Percentiles rank a stretch among this genome's conserved stretches.
Evolutionary conservation across 2,113 vertebrate species (phyloP).

Genomic region (Nicator chloris): DNA sequence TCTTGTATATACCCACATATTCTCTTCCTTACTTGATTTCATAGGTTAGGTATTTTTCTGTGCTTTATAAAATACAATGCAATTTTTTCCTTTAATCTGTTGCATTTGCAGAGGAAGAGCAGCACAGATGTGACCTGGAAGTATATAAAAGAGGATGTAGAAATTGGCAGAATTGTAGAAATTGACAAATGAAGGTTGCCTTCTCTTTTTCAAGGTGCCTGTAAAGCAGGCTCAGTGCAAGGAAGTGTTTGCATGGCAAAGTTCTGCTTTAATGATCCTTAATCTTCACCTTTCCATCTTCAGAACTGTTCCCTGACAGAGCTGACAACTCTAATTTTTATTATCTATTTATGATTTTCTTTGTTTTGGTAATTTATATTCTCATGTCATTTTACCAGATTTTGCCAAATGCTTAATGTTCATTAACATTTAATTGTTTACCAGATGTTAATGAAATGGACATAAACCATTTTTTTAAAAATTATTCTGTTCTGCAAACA

Average conservation of each 20-base stretch:
- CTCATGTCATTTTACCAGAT: neutral
- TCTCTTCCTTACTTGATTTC: constrained; percentile 25
- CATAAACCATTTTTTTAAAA: neutral
- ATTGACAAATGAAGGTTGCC: neutral
- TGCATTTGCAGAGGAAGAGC: neutral
- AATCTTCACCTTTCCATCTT: neutral
- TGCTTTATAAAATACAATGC: neutral
- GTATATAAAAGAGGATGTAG: neutral
- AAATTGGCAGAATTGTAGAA: neutral
- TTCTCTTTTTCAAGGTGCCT: neutral
- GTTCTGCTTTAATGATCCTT: neutral
- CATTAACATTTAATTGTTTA: neutral
- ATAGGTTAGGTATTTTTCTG: neutral
- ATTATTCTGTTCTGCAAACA: neutral
- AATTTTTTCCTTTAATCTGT: constrained; percentile 1
- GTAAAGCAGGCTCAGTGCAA: neutral
- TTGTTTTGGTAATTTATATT: neutral
- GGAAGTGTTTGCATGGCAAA: neutral
- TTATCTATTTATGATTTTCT: neutral
- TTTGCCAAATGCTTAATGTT: neutral
- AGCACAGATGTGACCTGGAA: neutral
- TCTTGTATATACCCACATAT: neutral
- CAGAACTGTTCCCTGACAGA: neutral
- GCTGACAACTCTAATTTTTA: neutral
- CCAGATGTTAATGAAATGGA: neutral